Evolutionary conservation across 2,113 vertebrate genomes (phyloP), one percentile per base, ranked within the genome.

Genomic region (Leucopsar rothschildi): DNA sequence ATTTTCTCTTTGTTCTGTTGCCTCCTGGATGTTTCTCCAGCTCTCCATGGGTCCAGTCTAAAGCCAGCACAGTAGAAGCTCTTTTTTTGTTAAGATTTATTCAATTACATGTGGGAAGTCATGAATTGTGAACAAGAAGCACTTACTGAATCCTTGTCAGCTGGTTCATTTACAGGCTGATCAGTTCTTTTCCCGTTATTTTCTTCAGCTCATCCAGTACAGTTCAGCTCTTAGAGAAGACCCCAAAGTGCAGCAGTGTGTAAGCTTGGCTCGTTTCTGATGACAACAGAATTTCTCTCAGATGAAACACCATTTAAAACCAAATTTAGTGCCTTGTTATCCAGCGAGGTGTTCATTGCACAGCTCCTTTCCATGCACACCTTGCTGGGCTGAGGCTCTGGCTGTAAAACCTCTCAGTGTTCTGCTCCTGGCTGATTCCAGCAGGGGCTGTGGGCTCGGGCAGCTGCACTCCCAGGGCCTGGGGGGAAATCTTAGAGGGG

Each of bases 41-140:
- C 31, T 88, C 61, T 65, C 76, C 39, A 12, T 4, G n/a, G 61
- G 70, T 64, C 64, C 83, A 14, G 79, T 60, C 70, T 35, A 35
- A 72, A 80, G 63, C 50, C 82, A 86, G 56, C 31, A 15, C 77
- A 75, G n/a, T 5, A 92, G 61, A 52, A 64, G 57, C 10, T 35
- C 13, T 5, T 28, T 55, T 65, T 69, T 47, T 64, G 63, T 97
- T 94, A 97, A 97, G 68, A 96, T 79, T 94, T 96, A 93, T 98
- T 98, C 96, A 97, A 98, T 98, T 98, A 94, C 93, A 86, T 45
- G 81, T 93, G 97, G 97, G 98, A 98, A 97, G 92, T 77, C 97
- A 96, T 98, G 94, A 97, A 97, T 95, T 97, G 98, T 98, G 98
- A 97, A 97, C 96, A 95, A 91, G 96, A 92, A 97, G 91, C 97